Evolutionary conservation across 2,797 vertebrate genomes (phyloP), one percentile per base, ranked within the genome.

Genomic region (Antennarius maculatus): DNA sequence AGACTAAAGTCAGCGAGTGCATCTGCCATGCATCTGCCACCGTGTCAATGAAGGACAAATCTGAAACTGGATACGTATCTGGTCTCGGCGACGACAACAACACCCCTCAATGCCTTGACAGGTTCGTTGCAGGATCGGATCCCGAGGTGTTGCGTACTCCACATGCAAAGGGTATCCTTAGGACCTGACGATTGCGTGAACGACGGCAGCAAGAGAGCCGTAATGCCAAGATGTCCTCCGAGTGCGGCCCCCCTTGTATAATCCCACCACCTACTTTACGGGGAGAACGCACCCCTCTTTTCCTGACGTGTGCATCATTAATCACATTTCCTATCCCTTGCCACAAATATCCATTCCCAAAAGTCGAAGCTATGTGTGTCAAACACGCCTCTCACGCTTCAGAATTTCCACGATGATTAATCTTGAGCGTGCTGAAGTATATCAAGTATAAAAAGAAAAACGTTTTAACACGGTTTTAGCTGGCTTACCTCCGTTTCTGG

Each of bases 81-180:
- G 23, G 1, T 23, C 23, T 23, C 2, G 23, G 23, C 23, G 23
- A 23, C 23, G 23, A 23, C 23, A 1, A 23, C 23, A 39, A 39
- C 11, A 4, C 4, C 37, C 11, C 11, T 39, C 2, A 39, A 39
- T 4, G 37, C 37, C 37, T 39, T 39, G 37, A 8, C 2, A 46
- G 47, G 18, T 52, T 45, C 74, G 27, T 46, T 41, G 46, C 48
- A 47, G 53, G 69, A 23, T 23, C 23, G 23, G 23, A 23, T 23
- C 46, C 74, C 42, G 54, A 80, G 72, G 66, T 58, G 55, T 60
- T 70, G 76, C 68, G 56, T 77, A 74, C 71, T 34, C 58, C 74
- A 81, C 67, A 79, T 74, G 74, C 10, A 0, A 41, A 39, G 74
- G 72, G 61, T 90, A 89, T 92, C 89, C 91, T 91, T 90, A 89